phyloP scores from a whole-genome alignment of 2,888 invertebrate species.

The Geophilus truncorum region DNA sequence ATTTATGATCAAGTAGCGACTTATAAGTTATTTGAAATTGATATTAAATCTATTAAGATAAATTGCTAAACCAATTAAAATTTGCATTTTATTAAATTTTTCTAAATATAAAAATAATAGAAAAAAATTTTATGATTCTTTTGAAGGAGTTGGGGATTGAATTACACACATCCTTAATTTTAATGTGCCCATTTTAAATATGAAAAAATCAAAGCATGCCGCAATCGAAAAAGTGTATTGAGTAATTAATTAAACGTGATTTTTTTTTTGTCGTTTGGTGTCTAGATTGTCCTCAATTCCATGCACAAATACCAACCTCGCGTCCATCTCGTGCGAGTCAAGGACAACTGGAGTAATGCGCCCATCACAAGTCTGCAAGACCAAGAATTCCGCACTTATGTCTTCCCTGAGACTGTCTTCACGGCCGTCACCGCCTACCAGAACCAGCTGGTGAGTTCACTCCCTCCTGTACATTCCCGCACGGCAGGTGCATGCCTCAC shows the following conservation, averaged over 20 bases:
- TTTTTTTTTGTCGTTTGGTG: slow-evolving; percentile 40
- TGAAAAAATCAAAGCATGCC: not conserved
- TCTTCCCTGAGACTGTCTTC: slow-evolving; percentile 97
- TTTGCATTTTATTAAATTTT: too few species aligned
- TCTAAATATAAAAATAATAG: not conserved
- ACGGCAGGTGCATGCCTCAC: slow-evolving; percentile 9
- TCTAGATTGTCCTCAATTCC: slow-evolving; percentile 94
- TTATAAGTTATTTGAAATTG: too few species aligned
- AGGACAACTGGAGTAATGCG: slow-evolving; percentile 59
- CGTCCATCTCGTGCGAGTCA: slow-evolving; percentile 87
- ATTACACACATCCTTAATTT: not conserved
- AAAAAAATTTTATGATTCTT: not conserved
- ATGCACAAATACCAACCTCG: slow-evolving; percentile 99
- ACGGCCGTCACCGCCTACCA: slow-evolving; percentile 99
- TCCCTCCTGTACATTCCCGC: slow-evolving; percentile 26
- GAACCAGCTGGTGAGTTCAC: slow-evolving; percentile 78
- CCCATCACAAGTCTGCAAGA: slow-evolving; percentile 74
- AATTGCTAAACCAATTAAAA: too few species aligned
- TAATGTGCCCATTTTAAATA: not conserved
- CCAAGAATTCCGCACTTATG: slow-evolving; percentile 91
- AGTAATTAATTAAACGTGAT: not conserved
- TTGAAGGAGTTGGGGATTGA: not conserved
- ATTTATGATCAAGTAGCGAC: too few species aligned
- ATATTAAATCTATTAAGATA: too few species aligned
- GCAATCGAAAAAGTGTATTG: not conserved